Conservation (phyloP, 2,888 invertebrate genomes). For the Strigamia maritima region DNA sequence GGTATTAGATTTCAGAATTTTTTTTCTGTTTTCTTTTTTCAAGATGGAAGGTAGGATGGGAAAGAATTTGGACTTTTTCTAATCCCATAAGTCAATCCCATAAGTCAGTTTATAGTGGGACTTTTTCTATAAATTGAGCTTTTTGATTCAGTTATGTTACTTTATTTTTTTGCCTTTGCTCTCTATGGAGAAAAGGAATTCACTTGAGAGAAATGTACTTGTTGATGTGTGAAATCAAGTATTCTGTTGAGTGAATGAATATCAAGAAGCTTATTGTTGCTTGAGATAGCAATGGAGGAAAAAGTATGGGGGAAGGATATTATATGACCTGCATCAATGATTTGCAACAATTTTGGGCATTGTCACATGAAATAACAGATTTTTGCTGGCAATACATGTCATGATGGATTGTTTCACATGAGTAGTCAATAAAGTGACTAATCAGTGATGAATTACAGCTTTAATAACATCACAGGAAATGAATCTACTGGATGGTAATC, state of each 20-base stretch:
- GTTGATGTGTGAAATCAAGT: conserved; percentile 10
- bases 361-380: background rate
- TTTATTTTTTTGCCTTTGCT: background rate
- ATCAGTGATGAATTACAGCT: too few species aligned
- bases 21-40: background rate
- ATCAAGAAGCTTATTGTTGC: conserved; percentile 10
- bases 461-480: too few species aligned
- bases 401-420: too few species aligned
- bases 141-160: background rate
- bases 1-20: background rate
- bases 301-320: background rate
- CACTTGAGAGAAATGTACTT: conserved; percentile 10
- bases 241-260: conserved; percentile 7
- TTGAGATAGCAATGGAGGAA: background rate
- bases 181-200: background rate
- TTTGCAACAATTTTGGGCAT: background rate
- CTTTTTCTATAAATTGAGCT: background rate
- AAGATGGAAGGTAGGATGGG: background rate
- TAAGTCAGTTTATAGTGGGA: conserved; percentile 1
- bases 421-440: too few species aligned
- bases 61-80: background rate
- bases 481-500: too few species aligned
- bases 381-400: too few species aligned
- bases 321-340: background rate
- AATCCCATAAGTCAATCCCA: conserved; percentile 3